Conservation (phyloP, 2,888 invertebrate genomes). For the Nipponacmea schrenckii region DNA sequence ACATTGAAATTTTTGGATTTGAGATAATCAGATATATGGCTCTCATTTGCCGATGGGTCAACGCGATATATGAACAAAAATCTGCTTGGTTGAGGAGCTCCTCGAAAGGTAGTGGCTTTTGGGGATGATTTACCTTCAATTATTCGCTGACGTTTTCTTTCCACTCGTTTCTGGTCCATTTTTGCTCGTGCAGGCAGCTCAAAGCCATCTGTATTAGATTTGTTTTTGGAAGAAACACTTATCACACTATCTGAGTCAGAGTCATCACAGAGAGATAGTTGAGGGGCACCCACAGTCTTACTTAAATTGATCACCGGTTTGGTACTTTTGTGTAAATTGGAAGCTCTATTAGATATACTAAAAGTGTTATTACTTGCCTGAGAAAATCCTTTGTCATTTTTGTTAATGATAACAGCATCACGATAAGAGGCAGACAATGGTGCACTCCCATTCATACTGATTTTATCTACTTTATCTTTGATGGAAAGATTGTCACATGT, state of each 20-base stretch:
- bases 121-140: not conserved
- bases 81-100: not conserved
- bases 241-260: not conserved
- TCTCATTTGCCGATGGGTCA: not conserved
- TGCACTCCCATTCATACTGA: not conserved
- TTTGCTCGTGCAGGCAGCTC: not conserved
- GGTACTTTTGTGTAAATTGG: no score
- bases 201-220: not conserved
- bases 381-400: not conserved
- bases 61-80: not conserved
- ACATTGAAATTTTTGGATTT: not conserved
- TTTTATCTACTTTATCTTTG: not conserved
- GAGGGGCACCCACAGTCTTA: no score
- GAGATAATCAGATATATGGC: not conserved
- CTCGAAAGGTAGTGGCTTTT: not conserved
- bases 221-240: not conserved
- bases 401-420: not conserved
- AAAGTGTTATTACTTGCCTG: not conserved
- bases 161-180: not conserved
- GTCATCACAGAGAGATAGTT: no score
- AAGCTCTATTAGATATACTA: no score
- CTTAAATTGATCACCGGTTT: no score
- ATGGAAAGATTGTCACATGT: not conserved
- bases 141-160: not conserved
- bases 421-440: no score